Percentiles rank a stretch among this genome's conserved stretches.
phyloP scores from a whole-genome alignment of 2,797 vertebrate species.

The Eurystomus glaucurus region DNA sequence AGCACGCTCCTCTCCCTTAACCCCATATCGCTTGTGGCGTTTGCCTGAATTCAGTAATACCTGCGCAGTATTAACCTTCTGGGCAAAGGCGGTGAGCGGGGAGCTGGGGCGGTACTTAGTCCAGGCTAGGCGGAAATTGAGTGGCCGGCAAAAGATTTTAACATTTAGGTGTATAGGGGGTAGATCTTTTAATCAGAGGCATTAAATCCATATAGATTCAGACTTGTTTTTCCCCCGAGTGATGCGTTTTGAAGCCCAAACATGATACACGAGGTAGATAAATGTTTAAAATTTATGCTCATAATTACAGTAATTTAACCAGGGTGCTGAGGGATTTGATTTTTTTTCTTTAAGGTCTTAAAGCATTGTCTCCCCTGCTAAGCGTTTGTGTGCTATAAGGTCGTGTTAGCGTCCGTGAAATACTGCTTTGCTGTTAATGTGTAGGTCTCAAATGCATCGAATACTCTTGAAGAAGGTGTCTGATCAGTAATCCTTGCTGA shows the following conservation, averaged over 20 bases:
- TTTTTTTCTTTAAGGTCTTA: not conserved
- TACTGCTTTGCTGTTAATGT: not conserved
- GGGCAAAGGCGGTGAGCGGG: rapidly evolving
- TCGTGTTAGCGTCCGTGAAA: rapidly evolving
- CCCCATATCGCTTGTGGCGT: not conserved
- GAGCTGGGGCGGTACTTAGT: rapidly evolving
- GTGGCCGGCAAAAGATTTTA: not conserved
- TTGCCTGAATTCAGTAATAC: not conserved
- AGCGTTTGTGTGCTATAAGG: rapidly evolving
- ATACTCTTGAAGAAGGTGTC: not conserved
- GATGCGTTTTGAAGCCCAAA: not conserved
- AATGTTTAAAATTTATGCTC: not conserved
- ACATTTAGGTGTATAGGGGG: rapidly evolving
- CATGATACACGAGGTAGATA: rapidly evolving
- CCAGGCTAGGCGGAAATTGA: rapidly evolving
- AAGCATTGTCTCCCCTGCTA: rapidly evolving
- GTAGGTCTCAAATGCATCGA: not conserved
- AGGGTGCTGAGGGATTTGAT: not conserved
- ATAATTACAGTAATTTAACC: not conserved
- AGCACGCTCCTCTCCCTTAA: rapidly evolving
- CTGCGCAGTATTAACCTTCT: rapidly evolving
- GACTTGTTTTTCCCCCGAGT: not conserved
- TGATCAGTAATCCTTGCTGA: not conserved
- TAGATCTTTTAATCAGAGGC: rapidly evolving
- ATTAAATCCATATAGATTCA: rapidly evolving